Conservation (phyloP, 1,140 invertebrate genomes). For the Drosophila azteca region DNA sequence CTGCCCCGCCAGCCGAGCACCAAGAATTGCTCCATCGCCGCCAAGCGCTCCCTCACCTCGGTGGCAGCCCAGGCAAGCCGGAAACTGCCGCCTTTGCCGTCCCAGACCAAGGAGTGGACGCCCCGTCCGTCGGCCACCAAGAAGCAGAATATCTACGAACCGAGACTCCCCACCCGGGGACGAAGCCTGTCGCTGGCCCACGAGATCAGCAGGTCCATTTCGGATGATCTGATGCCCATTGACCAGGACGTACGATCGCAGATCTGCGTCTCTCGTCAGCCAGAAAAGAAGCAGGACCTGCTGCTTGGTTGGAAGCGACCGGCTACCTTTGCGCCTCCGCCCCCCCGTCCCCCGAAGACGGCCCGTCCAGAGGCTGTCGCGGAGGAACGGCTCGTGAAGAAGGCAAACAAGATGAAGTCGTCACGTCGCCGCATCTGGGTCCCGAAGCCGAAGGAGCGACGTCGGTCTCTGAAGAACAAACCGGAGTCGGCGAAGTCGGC, state of each 20-base stretch:
- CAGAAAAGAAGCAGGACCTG: slow-evolving; percentile 22
- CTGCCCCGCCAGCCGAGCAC: no score
- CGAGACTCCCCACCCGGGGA: background rate
- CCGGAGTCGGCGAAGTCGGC: no score
- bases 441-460: no score
- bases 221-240: slow-evolving; percentile 53
- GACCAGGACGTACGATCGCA: no score
- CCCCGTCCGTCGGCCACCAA: slow-evolving; percentile 29
- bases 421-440: no score
- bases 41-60: slow-evolving; percentile 13
- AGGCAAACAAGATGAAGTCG: background rate
- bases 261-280: no score
- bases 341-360: background rate
- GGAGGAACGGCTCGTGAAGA: background rate
- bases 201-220: slow-evolving; percentile 58
- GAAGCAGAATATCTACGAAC: slow-evolving; percentile 22
- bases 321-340: background rate
- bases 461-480: no score
- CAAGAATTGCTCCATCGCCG: no score
- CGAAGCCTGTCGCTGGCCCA: slow-evolving; percentile 17
- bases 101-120: background rate
- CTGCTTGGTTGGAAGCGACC: slow-evolving; percentile 56
- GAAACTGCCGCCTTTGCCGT: no score
- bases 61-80: no score
- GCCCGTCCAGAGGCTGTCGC: background rate